A percentile compares a stretch with the other conserved stretches of the same genome.
Evolutionary conservation across 2,797 vertebrate species (phyloP).

Genomic region (Setipinna tenuifilis): DNA sequence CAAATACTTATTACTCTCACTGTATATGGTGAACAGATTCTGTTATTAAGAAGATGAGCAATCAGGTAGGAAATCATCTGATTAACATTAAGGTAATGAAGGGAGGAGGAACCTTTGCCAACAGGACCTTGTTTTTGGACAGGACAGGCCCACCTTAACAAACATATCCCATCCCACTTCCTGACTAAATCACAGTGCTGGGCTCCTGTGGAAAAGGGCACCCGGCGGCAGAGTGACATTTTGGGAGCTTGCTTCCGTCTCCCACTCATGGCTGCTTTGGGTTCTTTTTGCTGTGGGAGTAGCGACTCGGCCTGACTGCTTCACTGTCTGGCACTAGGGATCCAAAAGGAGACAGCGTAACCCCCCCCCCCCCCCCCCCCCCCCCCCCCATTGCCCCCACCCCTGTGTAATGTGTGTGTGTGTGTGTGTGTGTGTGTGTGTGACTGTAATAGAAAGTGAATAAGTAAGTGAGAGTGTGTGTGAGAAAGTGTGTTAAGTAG

Average conservation of each 20-base stretch:
- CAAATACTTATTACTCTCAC: too few relatives aligned
- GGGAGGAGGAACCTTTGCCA: constrained; percentile 6
- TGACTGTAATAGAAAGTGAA: not conserved
- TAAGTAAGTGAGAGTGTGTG: too few relatives aligned
- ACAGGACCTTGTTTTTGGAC: not conserved
- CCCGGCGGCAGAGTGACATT: constrained; percentile 40
- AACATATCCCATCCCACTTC: not conserved
- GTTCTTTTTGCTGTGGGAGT: not conserved
- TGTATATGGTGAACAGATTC: not conserved
- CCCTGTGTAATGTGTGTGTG: constrained; percentile 14
- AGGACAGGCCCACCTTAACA: constrained; percentile 8
- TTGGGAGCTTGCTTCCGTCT: constrained; percentile 34
- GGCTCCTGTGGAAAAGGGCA: constrained; percentile 30
- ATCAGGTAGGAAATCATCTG: not conserved
- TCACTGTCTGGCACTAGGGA: not conserved
- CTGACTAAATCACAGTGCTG: constrained; percentile 12
- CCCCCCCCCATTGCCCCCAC: too few relatives aligned
- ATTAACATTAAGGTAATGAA: not conserved
- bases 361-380: too few relatives aligned
- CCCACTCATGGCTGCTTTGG: constrained; percentile 32
- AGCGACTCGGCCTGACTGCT: not conserved
- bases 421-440: not conserved
- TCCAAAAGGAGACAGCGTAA: not conserved
- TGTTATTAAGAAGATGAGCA: not conserved
- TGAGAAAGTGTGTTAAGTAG: too few relatives aligned